phyloP scores from a whole-genome alignment of 2,797 vertebrate species.

The Sciurus carolinensis region DNA sequence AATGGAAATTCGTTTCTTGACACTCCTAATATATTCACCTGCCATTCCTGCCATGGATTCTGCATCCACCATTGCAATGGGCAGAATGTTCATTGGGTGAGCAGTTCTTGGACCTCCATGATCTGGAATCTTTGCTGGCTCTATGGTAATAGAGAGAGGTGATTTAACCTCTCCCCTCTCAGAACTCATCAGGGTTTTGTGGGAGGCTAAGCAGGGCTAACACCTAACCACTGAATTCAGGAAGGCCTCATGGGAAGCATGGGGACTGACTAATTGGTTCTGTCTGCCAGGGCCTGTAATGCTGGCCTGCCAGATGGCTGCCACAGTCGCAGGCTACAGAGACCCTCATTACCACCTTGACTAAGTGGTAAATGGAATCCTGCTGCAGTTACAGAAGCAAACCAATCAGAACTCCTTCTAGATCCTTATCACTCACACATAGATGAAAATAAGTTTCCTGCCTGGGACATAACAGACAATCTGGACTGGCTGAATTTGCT shows the following conservation, averaged over 20 bases:
- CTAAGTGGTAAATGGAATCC: conserved; percentile 79
- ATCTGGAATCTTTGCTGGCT: neutral
- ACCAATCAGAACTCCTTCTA: conserved; percentile 73
- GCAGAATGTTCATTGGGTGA: neutral
- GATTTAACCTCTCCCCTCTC: neutral
- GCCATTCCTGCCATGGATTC: neutral
- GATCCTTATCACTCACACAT: conserved; percentile 59
- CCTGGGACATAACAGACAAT: conserved; percentile 56
- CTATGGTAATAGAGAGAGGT: neutral
- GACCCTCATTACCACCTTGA: conserved; percentile 82
- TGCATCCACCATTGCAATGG: neutral
- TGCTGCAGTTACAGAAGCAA: conserved; percentile 60
- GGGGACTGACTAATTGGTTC: conserved; percentile 75
- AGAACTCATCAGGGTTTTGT: neutral
- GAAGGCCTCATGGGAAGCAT: conserved; percentile 64
- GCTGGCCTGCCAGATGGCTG: conserved; percentile 79
- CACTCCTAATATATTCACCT: neutral
- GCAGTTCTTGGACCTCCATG: neutral
- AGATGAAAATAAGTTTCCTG: conserved; percentile 72
- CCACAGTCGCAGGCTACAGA: conserved; percentile 70
- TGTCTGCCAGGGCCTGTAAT: conserved; percentile 60
- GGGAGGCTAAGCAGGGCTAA: conserved; percentile 44
- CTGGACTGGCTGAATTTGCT: conserved; percentile 61
- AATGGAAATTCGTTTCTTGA: conserved; percentile 12
- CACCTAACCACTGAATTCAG: conserved; percentile 63